Conservation (phyloP, 2,113 vertebrate species). For the Gasterosteus aculeatus region DNA sequence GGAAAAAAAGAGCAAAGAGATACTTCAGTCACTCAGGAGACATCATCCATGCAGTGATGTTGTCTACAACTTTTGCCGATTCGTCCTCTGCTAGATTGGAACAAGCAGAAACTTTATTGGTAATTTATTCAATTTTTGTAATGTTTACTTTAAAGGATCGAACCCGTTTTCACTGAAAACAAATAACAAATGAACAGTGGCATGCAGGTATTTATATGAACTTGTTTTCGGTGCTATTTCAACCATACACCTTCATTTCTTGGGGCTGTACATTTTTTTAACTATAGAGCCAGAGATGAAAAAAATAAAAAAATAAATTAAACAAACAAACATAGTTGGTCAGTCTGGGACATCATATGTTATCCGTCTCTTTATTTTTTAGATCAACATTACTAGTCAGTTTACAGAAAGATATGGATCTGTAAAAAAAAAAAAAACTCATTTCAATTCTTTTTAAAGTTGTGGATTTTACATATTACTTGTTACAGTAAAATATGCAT, state of each 20-base stretch:
- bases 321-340: no score
- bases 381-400: not conserved
- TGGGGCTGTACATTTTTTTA: no score
- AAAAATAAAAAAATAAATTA: not conserved
- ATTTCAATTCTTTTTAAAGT: not conserved
- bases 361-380: not conserved
- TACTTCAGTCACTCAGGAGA: not conserved
- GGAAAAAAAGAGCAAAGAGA: not conserved
- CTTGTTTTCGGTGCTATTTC: not conserved
- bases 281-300: not conserved
- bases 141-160: not conserved
- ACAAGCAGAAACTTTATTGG: not conserved
- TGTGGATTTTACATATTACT: not conserved
- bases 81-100: not conserved
- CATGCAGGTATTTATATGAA: not conserved
- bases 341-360: not conserved
- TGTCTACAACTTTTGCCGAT: not conserved
- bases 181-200: not conserved
- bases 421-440: not conserved
- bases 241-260: not conserved
- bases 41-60: not conserved
- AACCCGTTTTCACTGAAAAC: no score
- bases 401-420: not conserved
- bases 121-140: not conserved
- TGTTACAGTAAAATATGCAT: not conserved